Conservation (phyloP, 2,113 vertebrate genomes). For the Proteles cristata region DNA sequence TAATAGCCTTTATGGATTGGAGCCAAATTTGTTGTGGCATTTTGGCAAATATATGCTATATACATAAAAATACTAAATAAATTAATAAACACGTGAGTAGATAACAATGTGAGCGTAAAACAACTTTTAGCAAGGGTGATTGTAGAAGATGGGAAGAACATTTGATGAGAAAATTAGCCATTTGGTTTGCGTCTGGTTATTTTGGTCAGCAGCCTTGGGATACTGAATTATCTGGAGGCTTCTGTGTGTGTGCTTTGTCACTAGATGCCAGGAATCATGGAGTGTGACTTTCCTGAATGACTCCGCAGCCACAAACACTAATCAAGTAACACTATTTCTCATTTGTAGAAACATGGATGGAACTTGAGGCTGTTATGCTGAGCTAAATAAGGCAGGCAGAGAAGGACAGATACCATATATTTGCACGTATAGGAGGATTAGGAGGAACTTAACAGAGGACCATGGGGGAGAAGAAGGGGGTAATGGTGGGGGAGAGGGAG, state of each 20-base stretch:
- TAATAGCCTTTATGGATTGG: background rate
- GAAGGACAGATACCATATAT: too few species aligned
- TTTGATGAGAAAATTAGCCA: background rate
- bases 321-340: slow-evolving; percentile 24
- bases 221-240: background rate
- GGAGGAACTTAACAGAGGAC: too few species aligned
- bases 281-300: background rate
- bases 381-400: too few species aligned
- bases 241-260: background rate
- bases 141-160: background rate
- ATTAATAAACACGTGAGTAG: slow-evolving; percentile 17
- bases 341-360: too few species aligned
- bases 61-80: background rate
- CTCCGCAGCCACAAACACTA: background rate
- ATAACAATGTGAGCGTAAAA: background rate
- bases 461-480: too few species aligned
- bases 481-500: too few species aligned
- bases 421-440: too few species aligned
- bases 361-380: too few species aligned
- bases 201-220: background rate
- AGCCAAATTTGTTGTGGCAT: background rate
- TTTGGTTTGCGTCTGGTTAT: background rate
- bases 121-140: background rate
- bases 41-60: background rate
- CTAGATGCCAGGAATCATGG: background rate